phyloP scores from a whole-genome alignment of 2,797 vertebrate species.

The Spondyliosoma cantharus region DNA sequence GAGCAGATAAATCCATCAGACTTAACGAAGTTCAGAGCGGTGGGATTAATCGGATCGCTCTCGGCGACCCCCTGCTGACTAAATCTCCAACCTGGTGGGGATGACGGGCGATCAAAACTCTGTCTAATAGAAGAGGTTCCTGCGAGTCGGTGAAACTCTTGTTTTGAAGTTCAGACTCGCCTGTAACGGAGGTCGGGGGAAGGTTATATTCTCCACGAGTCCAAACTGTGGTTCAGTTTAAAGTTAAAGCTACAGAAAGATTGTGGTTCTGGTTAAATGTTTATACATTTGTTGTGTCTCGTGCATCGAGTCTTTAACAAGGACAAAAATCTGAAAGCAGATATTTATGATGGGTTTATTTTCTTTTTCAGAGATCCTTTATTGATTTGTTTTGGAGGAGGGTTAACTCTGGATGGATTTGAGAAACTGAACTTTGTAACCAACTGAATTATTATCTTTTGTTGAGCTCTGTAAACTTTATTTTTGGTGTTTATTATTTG shows the following conservation, averaged over 20 bases:
- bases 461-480: too few relatives aligned
- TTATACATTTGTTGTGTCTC: too few relatives aligned
- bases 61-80: slow-evolving; percentile 66
- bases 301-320: too few relatives aligned
- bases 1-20: slow-evolving; percentile 63
- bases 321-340: too few relatives aligned
- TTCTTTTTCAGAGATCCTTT: too few relatives aligned
- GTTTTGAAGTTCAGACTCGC: background rate
- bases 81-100: slow-evolving; percentile 47
- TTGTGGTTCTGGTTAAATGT: background rate
- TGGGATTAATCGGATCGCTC: slow-evolving; percentile 63
- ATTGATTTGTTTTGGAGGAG: too few relatives aligned
- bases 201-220: background rate
- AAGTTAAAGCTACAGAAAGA: background rate
- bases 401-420: too few relatives aligned
- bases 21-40: slow-evolving; percentile 51
- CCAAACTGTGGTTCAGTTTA: background rate
- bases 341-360: too few relatives aligned
- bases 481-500: too few relatives aligned
- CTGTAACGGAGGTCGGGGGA: background rate
- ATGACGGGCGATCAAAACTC: slow-evolving; percentile 39
- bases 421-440: too few relatives aligned
- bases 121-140: background rate
- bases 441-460: too few relatives aligned
- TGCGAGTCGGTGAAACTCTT: background rate